A percentile compares a stretch with the other conserved stretches of the same genome.
These are phyloP conservation scores for Parotocinclus haroldoi DNA, from an alignment of 2,797 vertebrate genomes.

Conservation along the genomic window DNA sequence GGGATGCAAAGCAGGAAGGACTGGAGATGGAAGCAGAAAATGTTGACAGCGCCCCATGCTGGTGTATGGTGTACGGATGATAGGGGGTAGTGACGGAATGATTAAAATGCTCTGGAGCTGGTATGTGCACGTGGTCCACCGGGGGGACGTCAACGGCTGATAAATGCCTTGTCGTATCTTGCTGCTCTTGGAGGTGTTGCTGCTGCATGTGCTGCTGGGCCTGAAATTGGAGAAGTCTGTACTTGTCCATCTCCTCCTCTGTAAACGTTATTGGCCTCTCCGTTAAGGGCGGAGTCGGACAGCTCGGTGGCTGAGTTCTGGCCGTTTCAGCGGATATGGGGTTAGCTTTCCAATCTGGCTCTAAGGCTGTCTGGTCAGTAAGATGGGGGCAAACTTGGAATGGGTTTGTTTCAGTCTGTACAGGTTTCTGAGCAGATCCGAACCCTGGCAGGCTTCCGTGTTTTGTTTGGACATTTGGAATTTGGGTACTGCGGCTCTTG, in stretches of 20 bases:
- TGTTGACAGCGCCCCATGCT: constrained; percentile 59
- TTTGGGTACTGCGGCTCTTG: constrained; percentile 46
- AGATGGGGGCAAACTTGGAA: constrained; percentile 55
- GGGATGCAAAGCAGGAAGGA: constrained; percentile 59
- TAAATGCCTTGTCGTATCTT: constrained; percentile 62
- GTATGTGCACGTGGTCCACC: constrained; percentile 40
- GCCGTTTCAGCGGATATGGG: constrained; percentile 6
- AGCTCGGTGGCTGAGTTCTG: constrained; percentile 57
- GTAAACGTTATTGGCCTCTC: constrained; percentile 87
- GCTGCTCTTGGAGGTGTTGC: constrained; percentile 76
- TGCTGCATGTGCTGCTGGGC: constrained; percentile 97
- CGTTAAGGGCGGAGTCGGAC: constrained; percentile 66
- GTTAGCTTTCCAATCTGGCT: constrained; percentile 3
- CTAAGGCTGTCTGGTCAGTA: neutral
- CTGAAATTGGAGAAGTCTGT: constrained; percentile 88
- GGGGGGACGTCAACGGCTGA: constrained; percentile 32
- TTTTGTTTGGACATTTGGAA: constrained; percentile 26
- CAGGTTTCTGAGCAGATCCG: constrained; percentile 45
- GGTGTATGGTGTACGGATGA: constrained; percentile 72
- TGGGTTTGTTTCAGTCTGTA: constrained; percentile 61
- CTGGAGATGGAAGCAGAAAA: constrained; percentile 55
- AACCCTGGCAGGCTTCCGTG: constrained; percentile 45
- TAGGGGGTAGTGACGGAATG: constrained; percentile 50
- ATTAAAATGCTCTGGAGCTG: constrained; percentile 53
- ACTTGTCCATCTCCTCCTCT: constrained; percentile 94